Conservation (phyloP, 2,113 vertebrate species). For the Gobio gobio region DNA sequence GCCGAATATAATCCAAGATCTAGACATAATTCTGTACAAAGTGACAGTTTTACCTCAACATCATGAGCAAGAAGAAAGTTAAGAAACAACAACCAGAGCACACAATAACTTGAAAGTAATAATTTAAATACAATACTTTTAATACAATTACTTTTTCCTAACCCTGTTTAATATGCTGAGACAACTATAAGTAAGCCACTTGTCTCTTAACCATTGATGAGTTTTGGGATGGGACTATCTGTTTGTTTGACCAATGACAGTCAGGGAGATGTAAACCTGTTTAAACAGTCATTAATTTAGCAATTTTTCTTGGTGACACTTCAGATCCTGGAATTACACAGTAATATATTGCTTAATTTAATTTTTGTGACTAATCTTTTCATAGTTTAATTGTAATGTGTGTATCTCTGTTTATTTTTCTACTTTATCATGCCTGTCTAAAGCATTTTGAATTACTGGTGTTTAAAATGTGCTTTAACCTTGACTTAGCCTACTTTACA, state of each 20-base stretch:
- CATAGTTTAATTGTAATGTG: no score
- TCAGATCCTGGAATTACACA: not conserved
- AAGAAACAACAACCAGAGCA: not conserved
- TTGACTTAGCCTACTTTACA: no score
- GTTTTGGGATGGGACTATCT: not conserved
- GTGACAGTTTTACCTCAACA: conserved; percentile 29
- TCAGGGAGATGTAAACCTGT: not conserved
- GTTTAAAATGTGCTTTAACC: no score
- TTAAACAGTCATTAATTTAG: not conserved
- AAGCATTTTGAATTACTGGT: no score
- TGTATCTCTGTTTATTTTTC: no score
- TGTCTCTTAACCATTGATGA: not conserved
- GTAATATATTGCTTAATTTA: no score
- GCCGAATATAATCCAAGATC: conserved; percentile 12
- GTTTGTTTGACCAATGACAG: not conserved
- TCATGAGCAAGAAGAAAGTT: not conserved
- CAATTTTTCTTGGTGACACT: not conserved
- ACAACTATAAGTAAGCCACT: not conserved
- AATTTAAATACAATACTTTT: not conserved
- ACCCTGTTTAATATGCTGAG: not conserved
- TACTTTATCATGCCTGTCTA: no score
- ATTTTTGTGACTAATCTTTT: no score
- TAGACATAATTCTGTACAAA: conserved; percentile 17
- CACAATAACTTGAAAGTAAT: not conserved
- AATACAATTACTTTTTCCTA: not conserved